phyloP scores from a whole-genome alignment of 1,140 invertebrate species.

The Cepaea nemoralis region DNA sequence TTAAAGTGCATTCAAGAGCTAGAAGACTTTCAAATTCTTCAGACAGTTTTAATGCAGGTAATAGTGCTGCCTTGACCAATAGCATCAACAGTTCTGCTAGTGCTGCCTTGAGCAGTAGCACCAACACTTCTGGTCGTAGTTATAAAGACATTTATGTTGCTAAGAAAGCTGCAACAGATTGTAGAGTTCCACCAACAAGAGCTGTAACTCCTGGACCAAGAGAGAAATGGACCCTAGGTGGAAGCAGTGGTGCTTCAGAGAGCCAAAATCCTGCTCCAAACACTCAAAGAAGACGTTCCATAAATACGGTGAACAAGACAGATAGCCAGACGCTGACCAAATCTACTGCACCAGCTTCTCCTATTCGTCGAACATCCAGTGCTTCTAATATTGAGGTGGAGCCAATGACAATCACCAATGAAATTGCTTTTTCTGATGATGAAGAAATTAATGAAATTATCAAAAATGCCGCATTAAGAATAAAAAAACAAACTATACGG shows the following conservation, averaged over 20 bases:
- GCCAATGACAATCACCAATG: conserved; percentile 25
- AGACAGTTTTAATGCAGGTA: neutral
- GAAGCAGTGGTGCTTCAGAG: neutral
- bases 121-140: conserved; percentile 26
- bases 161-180: conserved; percentile 48
- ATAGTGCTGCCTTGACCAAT: neutral
- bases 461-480: conserved; percentile 20
- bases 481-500: neutral
- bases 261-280: neutral
- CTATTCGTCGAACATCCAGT: neutral
- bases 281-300: conserved; percentile 7
- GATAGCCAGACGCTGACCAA: neutral
- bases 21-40: conserved; percentile 17
- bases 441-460: conserved; percentile 41
- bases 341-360: neutral
- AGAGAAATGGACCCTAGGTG: conserved; percentile 35
- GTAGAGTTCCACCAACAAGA: conserved; percentile 22
- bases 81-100: neutral
- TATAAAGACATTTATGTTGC: conserved; percentile 49
- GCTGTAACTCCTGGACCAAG: conserved; percentile 51
- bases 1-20: conserved; percentile 31
- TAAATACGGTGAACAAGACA: neutral
- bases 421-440: conserved; percentile 41
- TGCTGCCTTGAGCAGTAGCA: neutral
- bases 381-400: conserved; percentile 27